These are phyloP conservation scores for Nothobranchius kuhntae DNA, from an alignment of 2,113 vertebrate species.

Conservation along the genomic window DNA sequence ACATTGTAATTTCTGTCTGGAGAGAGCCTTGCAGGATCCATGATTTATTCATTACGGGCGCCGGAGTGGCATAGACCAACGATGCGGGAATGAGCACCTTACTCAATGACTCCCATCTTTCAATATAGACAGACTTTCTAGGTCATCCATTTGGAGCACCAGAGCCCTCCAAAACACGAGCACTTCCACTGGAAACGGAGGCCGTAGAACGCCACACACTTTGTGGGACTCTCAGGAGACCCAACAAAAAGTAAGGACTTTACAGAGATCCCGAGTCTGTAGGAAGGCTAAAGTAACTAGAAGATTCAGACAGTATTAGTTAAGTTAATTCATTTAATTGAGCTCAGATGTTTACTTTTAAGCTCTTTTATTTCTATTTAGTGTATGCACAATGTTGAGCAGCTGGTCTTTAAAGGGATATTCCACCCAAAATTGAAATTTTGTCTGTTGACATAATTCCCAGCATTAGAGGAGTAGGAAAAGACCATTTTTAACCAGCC, in stretches of 20 bases:
- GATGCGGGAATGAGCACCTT: conserved; percentile 69
- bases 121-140: conserved; percentile 69
- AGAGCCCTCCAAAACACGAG: conserved; percentile 62
- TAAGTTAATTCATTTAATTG: conserved; percentile 4
- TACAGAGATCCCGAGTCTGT: conserved; percentile 38
- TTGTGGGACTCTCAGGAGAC: conserved; percentile 59
- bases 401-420: no score
- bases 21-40: conserved; percentile 66
- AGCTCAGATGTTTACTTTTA: conserved; percentile 2
- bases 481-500: no score
- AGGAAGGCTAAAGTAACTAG: no score
- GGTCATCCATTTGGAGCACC: conserved; percentile 67
- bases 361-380: conserved; percentile 42
- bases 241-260: conserved; percentile 57
- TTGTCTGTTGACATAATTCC: no score
- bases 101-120: conserved; percentile 71
- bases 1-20: conserved; percentile 71
- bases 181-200: conserved; percentile 60
- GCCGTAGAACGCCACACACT: conserved; percentile 58
- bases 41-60: conserved; percentile 75
- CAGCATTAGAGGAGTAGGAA: no score
- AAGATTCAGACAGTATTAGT: conserved; percentile 13
- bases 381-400: conserved; percentile 12
- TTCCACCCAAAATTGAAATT: no score
- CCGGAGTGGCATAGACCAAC: conserved; percentile 64